phyloP scores from a whole-genome alignment of 1,140 invertebrate species.

The Nymphalis io region DNA sequence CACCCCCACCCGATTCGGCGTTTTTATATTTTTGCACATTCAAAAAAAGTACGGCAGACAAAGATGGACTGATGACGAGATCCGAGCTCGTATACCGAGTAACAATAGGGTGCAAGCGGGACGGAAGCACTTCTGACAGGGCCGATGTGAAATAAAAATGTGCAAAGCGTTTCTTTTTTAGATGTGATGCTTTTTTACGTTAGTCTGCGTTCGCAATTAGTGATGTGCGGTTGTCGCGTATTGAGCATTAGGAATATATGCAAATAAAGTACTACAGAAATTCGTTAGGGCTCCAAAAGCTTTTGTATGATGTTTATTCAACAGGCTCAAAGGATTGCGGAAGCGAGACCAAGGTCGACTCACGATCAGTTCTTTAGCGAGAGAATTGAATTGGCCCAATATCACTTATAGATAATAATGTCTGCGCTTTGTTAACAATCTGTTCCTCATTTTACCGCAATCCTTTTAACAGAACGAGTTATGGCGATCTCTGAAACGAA shows the following conservation, averaged over 20 bases:
- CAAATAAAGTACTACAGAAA: conserved; percentile 53
- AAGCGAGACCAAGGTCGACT: conserved; percentile 60
- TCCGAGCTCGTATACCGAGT: conserved; percentile 45
- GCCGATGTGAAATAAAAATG: conserved; percentile 76
- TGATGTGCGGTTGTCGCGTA: conserved; percentile 72
- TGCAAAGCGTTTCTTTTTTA: conserved; percentile 77
- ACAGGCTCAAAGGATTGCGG: conserved; percentile 49
- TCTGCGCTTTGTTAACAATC: conserved; percentile 51
- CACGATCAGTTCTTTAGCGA: conserved; percentile 41
- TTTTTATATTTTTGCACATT: conserved; percentile 81
- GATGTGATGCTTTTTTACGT: conserved; percentile 79
- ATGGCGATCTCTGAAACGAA: conserved; percentile 53
- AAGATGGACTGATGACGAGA: conserved; percentile 78
- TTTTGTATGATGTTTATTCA: conserved; percentile 48
- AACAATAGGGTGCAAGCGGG: conserved; percentile 74
- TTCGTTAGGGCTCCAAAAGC: conserved; percentile 45
- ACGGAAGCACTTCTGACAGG: conserved; percentile 69
- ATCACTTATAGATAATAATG: conserved; percentile 46
- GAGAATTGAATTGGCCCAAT: conserved; percentile 41
- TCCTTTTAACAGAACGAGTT: conserved; percentile 63
- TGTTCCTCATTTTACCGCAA: conserved; percentile 55
- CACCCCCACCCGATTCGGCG: conserved; percentile 67
- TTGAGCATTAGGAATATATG: conserved; percentile 70
- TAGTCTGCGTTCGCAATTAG: conserved; percentile 80
- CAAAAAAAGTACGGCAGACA: conserved; percentile 77